Conservation (phyloP, 2,797 vertebrate species). For the Sylvia borin region DNA sequence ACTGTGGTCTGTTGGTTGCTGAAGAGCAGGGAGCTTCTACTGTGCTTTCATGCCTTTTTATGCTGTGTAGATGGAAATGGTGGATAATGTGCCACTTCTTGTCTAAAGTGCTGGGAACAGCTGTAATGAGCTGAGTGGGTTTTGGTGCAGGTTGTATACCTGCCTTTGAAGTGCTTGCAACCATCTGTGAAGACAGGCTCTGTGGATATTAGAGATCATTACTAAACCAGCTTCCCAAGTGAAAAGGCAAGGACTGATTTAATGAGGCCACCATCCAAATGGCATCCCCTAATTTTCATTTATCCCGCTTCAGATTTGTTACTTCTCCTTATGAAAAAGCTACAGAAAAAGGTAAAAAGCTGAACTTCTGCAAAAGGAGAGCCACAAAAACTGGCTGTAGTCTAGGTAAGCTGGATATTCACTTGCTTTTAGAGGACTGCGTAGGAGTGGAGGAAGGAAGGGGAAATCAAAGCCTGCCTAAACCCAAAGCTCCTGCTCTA, state of each 20-base stretch:
- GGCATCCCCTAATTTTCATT: constrained; percentile 21
- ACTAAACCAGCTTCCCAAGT: constrained; percentile 33
- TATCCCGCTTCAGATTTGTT: constrained; percentile 15
- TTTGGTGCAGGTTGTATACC: constrained; percentile 38
- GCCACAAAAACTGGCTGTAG: not conserved
- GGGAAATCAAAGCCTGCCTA: constrained; percentile 19
- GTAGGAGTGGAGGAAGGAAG: constrained; percentile 60
- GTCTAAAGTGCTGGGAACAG: constrained; percentile 42
- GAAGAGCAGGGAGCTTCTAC: constrained; percentile 3
- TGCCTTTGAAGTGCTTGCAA: constrained; percentile 49
- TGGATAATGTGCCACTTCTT: constrained; percentile 29
- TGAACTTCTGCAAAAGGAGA: constrained; percentile 24
- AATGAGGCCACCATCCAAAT: constrained; percentile 46
- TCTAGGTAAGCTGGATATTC: constrained; percentile 54
- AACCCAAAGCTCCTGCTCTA: not conserved
- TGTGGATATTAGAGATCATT: constrained; percentile 42
- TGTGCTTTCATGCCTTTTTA: constrained; percentile 46
- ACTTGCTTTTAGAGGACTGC: constrained; percentile 27
- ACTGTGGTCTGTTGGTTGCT: not conserved
- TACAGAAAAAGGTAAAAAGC: constrained; percentile 35
- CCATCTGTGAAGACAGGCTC: constrained; percentile 47
- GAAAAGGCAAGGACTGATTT: constrained; percentile 49
- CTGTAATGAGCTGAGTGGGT: constrained; percentile 35
- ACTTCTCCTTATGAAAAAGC: constrained; percentile 42
- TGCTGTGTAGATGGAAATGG: constrained; percentile 9